A percentile compares a stretch with the other conserved stretches of the same genome.
Evolutionary conservation across 2,797 vertebrate genomes (phyloP).

Genomic region (Atherinosoma microstoma): DNA sequence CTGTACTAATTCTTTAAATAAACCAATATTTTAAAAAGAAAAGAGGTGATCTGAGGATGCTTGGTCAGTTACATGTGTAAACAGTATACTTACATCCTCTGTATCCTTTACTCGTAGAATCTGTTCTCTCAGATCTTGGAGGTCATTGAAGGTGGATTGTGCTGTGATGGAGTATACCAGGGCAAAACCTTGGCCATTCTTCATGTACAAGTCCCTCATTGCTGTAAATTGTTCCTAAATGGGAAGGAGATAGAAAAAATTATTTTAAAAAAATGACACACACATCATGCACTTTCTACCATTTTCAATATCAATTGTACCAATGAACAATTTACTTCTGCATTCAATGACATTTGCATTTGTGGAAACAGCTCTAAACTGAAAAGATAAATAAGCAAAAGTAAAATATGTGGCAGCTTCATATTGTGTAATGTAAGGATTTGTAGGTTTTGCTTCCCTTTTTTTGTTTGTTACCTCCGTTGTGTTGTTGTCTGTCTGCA

Average conservation of each 20-base stretch:
- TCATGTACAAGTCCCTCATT: slow-evolving; percentile 99
- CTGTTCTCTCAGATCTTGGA: slow-evolving; percentile 98
- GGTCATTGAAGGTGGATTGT: slow-evolving; percentile 99
- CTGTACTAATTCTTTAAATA: too few relatives aligned
- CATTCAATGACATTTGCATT: background rate
- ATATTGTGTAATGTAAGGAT: background rate
- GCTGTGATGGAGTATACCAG: slow-evolving; percentile 99
- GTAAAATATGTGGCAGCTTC: background rate
- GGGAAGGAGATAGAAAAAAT: background rate
- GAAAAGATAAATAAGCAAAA: background rate
- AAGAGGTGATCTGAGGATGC: background rate
- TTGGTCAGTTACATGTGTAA: background rate
- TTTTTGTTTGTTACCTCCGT: background rate
- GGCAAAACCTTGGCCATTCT: slow-evolving; percentile 99
- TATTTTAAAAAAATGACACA: slow-evolving; percentile 17
- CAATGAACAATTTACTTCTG: background rate
- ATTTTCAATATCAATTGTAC: background rate
- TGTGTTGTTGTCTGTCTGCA: too few relatives aligned
- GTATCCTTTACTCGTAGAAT: slow-evolving; percentile 99
- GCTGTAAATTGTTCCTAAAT: slow-evolving; percentile 97
- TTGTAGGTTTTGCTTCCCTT: background rate
- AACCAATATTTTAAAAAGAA: background rate
- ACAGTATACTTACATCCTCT: slow-evolving; percentile 91
- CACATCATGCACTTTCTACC: background rate
- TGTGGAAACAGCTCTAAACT: background rate